Percentiles rank a stretch among this genome's conserved stretches.
These are phyloP conservation scores for Eutrigla gurnardus DNA, from an alignment of 2,797 vertebrate genomes.

Conservation along the genomic window DNA sequence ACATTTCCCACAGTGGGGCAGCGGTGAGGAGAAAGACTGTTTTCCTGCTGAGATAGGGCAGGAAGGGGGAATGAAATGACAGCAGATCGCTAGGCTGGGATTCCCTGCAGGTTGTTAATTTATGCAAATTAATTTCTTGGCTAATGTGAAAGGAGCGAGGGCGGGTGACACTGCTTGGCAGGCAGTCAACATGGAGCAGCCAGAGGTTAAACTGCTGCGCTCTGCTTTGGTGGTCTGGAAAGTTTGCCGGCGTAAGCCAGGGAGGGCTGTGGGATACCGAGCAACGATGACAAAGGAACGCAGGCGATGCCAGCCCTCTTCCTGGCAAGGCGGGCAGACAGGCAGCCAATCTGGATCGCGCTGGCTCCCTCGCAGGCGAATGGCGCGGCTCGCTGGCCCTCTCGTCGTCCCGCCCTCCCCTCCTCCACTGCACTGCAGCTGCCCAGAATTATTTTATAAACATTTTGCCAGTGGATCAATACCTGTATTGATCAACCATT, in stretches of 20 bases:
- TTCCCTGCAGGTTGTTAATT: slow-evolving; percentile 80
- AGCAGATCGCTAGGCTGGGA: slow-evolving; percentile 76
- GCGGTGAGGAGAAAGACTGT: slow-evolving; percentile 29
- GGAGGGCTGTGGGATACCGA: slow-evolving; percentile 59
- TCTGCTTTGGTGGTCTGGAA: slow-evolving; percentile 66
- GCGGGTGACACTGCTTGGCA: slow-evolving; percentile 65
- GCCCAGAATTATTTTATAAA: slow-evolving; percentile 98
- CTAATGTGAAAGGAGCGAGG: slow-evolving; percentile 59
- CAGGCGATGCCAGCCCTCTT: slow-evolving; percentile 73
- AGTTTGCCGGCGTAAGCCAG: slow-evolving; percentile 64
- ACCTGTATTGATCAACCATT: slow-evolving; percentile 99
- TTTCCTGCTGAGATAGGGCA: slow-evolving; percentile 33
- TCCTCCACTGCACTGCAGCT: slow-evolving; percentile 76
- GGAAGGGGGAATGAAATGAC: slow-evolving; percentile 56
- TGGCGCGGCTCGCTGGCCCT: slow-evolving; percentile 82
- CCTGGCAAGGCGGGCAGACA: slow-evolving; percentile 80
- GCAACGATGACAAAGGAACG: slow-evolving; percentile 65
- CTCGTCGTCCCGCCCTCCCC: slow-evolving; percentile 73
- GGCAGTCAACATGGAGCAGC: slow-evolving; percentile 62
- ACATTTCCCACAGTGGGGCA: slow-evolving; percentile 14
- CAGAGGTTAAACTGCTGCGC: slow-evolving; percentile 66
- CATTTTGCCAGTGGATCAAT: slow-evolving; percentile 99
- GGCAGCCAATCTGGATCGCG: slow-evolving; percentile 81
- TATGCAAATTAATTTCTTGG: slow-evolving; percentile 83
- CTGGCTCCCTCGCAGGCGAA: slow-evolving; percentile 78